These are phyloP conservation scores for Polyploca ridens DNA, from an alignment of 2,888 invertebrate genomes.

Conservation along the genomic window DNA sequence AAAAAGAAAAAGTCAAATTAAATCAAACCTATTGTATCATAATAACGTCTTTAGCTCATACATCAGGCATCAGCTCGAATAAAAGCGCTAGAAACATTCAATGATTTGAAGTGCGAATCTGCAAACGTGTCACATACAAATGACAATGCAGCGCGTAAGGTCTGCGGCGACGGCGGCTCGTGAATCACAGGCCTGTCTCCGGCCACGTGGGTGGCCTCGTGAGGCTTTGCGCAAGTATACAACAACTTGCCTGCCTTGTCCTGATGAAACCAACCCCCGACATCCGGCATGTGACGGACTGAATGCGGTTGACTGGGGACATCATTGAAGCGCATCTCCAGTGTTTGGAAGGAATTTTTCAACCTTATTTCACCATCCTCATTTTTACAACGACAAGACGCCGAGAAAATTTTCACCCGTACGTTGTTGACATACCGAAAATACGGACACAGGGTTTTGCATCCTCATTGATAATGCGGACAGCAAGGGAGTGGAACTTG, in stretches of 20 bases:
- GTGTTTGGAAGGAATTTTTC: too few relatives aligned
- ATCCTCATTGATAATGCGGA: too few relatives aligned
- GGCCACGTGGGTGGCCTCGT: conserved; percentile 49
- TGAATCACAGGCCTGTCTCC: conserved; percentile 46
- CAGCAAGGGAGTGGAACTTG: too few relatives aligned
- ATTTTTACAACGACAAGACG: too few relatives aligned
- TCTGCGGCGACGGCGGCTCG: conserved; percentile 23
- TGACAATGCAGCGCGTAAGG: conserved; percentile 18
- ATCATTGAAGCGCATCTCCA: too few relatives aligned
- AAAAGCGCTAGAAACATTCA: background rate
- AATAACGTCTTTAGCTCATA: background rate
- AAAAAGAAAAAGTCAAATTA: too few relatives aligned
- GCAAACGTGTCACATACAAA: conserved; percentile 16
- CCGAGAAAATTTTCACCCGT: too few relatives aligned
- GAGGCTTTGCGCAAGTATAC: conserved; percentile 37
- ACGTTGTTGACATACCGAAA: too few relatives aligned
- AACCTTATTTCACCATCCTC: too few relatives aligned
- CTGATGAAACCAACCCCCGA: conserved; percentile 19
- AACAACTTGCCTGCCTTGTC: conserved; percentile 18
- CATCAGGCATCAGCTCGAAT: background rate
- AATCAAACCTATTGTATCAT: too few relatives aligned
- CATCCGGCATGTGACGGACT: background rate
- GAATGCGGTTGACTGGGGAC: background rate
- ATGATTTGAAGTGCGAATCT: conserved; percentile 18
- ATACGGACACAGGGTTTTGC: too few relatives aligned